Evolutionary conservation across 37 sponge, comb jelly and placozoan species (phyloP), one percentile per base, ranked within the genome.

Genomic region (Theonella swinhoei): DNA sequence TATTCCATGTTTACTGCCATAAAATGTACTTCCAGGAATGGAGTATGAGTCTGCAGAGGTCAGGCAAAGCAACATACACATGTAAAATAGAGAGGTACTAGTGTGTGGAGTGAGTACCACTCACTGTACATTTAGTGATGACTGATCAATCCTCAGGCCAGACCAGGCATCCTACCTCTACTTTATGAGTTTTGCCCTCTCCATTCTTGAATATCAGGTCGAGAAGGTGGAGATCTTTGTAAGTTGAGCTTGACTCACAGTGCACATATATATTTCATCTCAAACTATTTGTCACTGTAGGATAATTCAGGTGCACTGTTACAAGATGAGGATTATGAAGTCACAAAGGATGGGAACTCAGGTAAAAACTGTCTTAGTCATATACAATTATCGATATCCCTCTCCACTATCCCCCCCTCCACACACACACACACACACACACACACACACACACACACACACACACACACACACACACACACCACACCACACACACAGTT

Each of bases 151-250:
- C 30, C 31, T 14, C 42, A 86, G 91, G 38, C 87, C 91, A 62
- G 84, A 87, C 1, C 82, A 87, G 63, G 60, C 80, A 0, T 94
- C 94, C 32, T 94, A 90, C 68, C 84, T 94, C 5, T 86, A 66
- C 70, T 94, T 94, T 62, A 82, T 81, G 74, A 83, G 54, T 42
- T 94, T 94, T 87, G 78, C 93, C 38, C 73, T 80, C n/a, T 82
- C 83, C 0, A 72, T 94, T 36, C 36, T 82, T 25, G 84, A 83
- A 31, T 75, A 78, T 36, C 41, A 83, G 32, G 54, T 94, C 47
- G 34, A 38, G 9, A 66, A 62, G 47, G 94, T 70, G 30, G 94
- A 89, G 83, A 84, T 78, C 24, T 94, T 87, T 90, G 94, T 94
- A 70, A 86, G 94, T 82, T 4, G 0, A 82, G 25, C 35, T 8